Percentiles rank a stretch among this genome's conserved stretches.
Conservation (phyloP, 1,140 invertebrate species). For the Eumeta japonica region DNA sequence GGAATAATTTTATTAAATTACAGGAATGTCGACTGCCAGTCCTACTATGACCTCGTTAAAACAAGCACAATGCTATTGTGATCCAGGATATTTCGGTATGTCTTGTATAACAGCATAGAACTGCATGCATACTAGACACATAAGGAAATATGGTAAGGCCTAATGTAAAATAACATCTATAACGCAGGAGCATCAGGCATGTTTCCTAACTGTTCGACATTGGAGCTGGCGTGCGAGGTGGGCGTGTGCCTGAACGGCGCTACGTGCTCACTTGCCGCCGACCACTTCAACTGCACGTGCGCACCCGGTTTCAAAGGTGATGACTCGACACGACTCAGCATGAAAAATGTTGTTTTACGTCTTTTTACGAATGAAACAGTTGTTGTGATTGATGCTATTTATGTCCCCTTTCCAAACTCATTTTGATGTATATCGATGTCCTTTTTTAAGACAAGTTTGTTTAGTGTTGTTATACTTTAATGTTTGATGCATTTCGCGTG, state of each 20-base stretch:
- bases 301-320: slow-evolving; percentile 68
- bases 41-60: slow-evolving; percentile 14
- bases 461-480: background rate
- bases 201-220: slow-evolving; percentile 64
- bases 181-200: slow-evolving; percentile 16
- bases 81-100: slow-evolving; percentile 69
- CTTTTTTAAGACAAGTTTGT: too few relatives aligned
- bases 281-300: slow-evolving; percentile 70
- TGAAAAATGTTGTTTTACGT: too few relatives aligned
- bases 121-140: too few relatives aligned
- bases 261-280: slow-evolving; percentile 68
- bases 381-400: too few relatives aligned
- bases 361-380: too few relatives aligned
- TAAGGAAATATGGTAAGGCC: too few relatives aligned
- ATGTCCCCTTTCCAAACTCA: too few relatives aligned
- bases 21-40: slow-evolving; percentile 20
- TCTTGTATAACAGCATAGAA: too few relatives aligned
- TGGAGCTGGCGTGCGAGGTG: slow-evolving; percentile 52
- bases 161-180: too few relatives aligned
- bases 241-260: slow-evolving; percentile 81
- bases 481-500: background rate
- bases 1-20: too few relatives aligned
- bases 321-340: slow-evolving; percentile 11
- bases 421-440: too few relatives aligned
- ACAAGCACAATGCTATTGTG: slow-evolving; percentile 63